Percentiles rank a stretch among this genome's conserved stretches.
Conservation (phyloP, 2,888 invertebrate species). For the Mythimna pallens region DNA sequence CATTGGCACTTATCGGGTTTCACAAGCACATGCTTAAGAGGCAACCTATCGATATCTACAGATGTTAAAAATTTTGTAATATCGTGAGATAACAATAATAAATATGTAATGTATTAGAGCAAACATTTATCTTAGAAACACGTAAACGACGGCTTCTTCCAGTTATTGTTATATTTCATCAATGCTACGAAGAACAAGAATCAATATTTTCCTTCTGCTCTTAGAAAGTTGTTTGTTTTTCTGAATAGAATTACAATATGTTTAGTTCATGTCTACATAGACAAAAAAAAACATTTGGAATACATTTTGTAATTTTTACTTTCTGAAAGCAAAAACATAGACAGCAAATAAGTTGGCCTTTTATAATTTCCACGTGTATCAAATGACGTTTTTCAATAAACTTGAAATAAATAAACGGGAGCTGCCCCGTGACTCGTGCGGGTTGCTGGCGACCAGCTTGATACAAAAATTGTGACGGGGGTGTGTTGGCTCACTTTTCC, state of each 20-base stretch:
- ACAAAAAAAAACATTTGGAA: not conserved
- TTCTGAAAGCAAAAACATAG: not conserved
- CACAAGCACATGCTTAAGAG: no score
- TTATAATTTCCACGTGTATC: no score
- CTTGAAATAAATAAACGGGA: not conserved
- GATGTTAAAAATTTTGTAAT: conserved; percentile 17
- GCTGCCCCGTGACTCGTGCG: no score
- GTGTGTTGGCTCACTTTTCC: no score
- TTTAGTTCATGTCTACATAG: not conserved
- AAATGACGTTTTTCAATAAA: no score
- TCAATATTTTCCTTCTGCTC: conserved; percentile 21
- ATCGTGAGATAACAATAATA: conserved; percentile 21
- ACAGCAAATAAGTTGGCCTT: not conserved
- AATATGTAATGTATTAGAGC: not conserved
- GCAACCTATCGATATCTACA: not conserved
- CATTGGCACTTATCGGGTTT: no score
- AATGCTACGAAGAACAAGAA: conserved; percentile 15
- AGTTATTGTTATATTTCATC: conserved; percentile 23
- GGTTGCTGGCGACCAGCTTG: no score
- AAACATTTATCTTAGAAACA: conserved; percentile 9
- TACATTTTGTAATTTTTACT: not conserved
- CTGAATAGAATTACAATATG: conserved; percentile 5
- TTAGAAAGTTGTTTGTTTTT: conserved; percentile 19
- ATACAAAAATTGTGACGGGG: no score
- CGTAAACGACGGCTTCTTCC: conserved; percentile 5